Conservation (phyloP, 2,797 vertebrate species). For the Carcharodon carcharias region DNA sequence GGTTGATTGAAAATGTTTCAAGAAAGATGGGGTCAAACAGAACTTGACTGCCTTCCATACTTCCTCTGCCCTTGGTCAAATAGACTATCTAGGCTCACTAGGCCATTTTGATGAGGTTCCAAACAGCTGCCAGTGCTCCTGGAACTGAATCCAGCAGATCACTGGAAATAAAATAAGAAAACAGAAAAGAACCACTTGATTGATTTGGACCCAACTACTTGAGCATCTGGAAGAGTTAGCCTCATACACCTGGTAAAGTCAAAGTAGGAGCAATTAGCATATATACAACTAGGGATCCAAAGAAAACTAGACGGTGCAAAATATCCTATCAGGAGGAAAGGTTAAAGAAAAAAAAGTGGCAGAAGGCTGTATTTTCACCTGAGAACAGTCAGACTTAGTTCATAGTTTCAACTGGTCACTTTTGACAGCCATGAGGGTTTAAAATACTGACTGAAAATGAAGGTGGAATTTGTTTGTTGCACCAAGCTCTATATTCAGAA, state of each 20-base stretch:
- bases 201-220: background rate
- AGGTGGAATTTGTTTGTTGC: background rate
- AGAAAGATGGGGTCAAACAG: background rate
- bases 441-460: background rate
- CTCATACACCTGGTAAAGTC: background rate
- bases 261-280: background rate
- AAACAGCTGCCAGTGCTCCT: background rate
- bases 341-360: background rate
- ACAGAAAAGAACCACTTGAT: too few species aligned
- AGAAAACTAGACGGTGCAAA: background rate
- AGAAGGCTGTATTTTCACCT: background rate
- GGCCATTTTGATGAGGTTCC: background rate
- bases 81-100: background rate
- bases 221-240: background rate
- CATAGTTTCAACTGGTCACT: background rate
- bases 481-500: background rate
- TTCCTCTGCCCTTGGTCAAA: background rate
- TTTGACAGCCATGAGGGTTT: background rate
- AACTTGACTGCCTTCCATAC: background rate
- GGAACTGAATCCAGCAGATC: background rate
- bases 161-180: background rate
- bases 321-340: background rate
- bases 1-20: background rate
- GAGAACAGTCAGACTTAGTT: background rate
- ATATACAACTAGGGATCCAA: background rate